phyloP scores from a whole-genome alignment of 2,797 vertebrate genomes.

The Schizopygopsis pylzovi region DNA sequence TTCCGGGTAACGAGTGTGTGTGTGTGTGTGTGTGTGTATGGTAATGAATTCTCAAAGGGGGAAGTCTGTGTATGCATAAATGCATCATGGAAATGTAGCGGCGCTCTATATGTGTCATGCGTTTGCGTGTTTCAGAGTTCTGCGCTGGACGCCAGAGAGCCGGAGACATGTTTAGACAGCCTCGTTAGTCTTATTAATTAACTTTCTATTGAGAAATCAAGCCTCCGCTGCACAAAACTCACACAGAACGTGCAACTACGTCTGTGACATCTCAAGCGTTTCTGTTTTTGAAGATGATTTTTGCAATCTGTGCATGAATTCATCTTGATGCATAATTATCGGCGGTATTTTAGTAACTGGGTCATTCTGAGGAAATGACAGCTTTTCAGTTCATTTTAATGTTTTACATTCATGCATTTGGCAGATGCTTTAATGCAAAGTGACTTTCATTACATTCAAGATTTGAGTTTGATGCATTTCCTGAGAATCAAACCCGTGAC shows the following conservation, averaged over 20 bases:
- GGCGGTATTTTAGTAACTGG: neutral
- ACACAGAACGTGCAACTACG: slow-evolving; percentile 14
- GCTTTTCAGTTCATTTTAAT: slow-evolving; percentile 3
- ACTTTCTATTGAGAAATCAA: slow-evolving; percentile 17
- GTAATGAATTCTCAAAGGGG: slow-evolving; percentile 37
- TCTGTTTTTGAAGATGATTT: neutral
- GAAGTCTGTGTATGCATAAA: slow-evolving; percentile 44
- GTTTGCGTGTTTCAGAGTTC: neutral
- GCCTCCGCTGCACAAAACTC: neutral
- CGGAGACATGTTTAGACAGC: slow-evolving; percentile 41
- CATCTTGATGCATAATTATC: slow-evolving; percentile 12
- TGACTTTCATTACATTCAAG: neutral
- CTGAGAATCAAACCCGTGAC: neutral
- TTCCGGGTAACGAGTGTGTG: slow-evolving; percentile 71
- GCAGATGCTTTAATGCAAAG: neutral
- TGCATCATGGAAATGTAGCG: slow-evolving; percentile 44
- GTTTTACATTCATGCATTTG: neutral
- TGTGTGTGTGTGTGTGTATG: slow-evolving; percentile 43
- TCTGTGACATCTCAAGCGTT: slow-evolving; percentile 21
- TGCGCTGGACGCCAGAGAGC: neutral
- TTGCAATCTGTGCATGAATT: neutral
- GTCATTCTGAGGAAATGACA: slow-evolving; percentile 9
- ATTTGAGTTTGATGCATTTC: neutral
- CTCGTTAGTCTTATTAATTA: slow-evolving; percentile 35
- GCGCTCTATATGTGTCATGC: slow-evolving; percentile 17